phyloP scores from a whole-genome alignment of 2,888 invertebrate genomes.

The Lepidonotus clava region DNA sequence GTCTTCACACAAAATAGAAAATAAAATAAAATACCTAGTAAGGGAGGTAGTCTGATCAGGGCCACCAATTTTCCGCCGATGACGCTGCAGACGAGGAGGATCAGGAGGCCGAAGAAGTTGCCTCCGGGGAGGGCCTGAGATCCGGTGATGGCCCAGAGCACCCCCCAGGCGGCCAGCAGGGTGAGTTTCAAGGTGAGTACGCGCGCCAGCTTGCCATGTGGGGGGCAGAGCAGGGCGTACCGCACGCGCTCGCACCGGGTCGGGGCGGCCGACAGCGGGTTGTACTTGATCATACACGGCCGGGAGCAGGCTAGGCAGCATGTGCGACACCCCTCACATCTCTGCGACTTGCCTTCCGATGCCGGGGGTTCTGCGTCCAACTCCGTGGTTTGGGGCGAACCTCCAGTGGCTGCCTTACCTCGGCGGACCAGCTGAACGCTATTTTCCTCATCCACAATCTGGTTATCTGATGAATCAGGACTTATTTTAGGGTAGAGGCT shows the following conservation, averaged over 20 bases:
- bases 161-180: constrained; percentile 87
- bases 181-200: constrained; percentile 46
- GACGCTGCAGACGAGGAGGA: constrained; percentile 62
- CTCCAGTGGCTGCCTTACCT: background rate
- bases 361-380: background rate
- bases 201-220: constrained; percentile 73
- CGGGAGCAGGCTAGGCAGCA: constrained; percentile 16
- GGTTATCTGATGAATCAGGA: background rate
- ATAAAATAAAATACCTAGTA: no score
- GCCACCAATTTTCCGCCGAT: constrained; percentile 63
- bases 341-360: background rate
- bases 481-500: background rate
- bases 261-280: constrained; percentile 6
- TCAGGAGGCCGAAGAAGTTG: constrained; percentile 66
- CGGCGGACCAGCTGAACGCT: background rate
- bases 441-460: background rate
- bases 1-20: no score
- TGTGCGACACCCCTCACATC: background rate
- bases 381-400: background rate
- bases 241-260: constrained; percentile 56
- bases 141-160: constrained; percentile 87
- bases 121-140: constrained; percentile 66
- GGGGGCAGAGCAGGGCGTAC: constrained; percentile 75
- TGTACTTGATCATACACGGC: background rate
- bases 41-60: constrained; percentile 63